These are phyloP conservation scores for Triplophysa rosa DNA, from an alignment of 2,113 vertebrate genomes.

Conservation along the genomic window DNA sequence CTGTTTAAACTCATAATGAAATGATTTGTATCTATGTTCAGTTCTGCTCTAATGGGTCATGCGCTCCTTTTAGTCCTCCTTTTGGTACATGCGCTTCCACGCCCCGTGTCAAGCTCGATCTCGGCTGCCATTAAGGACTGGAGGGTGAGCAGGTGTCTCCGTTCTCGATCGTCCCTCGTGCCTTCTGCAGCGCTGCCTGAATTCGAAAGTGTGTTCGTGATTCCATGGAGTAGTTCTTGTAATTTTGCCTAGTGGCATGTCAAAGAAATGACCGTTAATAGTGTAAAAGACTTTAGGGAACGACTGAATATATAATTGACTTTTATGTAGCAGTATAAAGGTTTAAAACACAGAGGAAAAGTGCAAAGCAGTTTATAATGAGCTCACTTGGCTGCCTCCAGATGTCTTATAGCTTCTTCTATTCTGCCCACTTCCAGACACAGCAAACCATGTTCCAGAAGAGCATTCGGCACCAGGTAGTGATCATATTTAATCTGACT, in stretches of 20 bases:
- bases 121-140: conserved; percentile 62
- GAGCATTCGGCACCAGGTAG: conserved; percentile 92
- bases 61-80: conserved; percentile 15
- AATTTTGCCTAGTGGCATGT: conserved; percentile 85
- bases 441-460: conserved; percentile 90
- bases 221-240: conserved; percentile 99
- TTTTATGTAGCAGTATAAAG: too few relatives aligned
- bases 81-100: not conserved
- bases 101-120: conserved; percentile 20
- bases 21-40: conserved; percentile 15
- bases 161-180: conserved; percentile 77
- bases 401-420: conserved; percentile 85
- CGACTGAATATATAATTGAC: not conserved
- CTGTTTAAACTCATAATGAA: conserved; percentile 5
- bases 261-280: conserved; percentile 29
- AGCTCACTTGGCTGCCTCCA: conserved; percentile 91
- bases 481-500: conserved; percentile 95
- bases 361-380: not conserved
- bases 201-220: conserved; percentile 97
- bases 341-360: not conserved
- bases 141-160: conserved; percentile 71
- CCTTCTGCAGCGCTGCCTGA: conserved; percentile 92
- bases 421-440: conserved; percentile 85
- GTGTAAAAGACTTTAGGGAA: not conserved
- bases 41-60: conserved; percentile 3